Base-by-base conservation (phyloP, 2,797 vertebrate genomes). In the Echeneis naucrates region DNA sequence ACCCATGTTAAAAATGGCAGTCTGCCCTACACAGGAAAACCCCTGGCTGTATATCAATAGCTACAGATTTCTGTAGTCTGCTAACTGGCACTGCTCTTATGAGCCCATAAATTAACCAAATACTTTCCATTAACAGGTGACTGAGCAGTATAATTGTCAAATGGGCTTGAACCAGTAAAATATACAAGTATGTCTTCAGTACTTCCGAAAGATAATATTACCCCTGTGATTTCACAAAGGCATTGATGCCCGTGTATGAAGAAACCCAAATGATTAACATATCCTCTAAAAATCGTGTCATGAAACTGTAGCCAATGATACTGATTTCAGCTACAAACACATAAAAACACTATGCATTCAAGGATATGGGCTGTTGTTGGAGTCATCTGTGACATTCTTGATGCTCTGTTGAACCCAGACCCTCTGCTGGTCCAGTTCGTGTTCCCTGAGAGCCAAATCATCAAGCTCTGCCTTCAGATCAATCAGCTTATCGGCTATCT, bases 321-420 rank as follows among this genome's bases (percentile, higher is more conserved):
- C n/a, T 27, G n/a, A 65, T 4, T 9, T 5, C 8, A 26, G 5
- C 32, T 26, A 19, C 1, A 35, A 33, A 32, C 42, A 54, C 42
- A 57, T 8, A 32, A 37, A 52, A 4, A 30, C 26, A 66, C 6
- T 3, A 8, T 4, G n/a, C 44, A 13, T 54, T 67, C 80, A 96
- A 98, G 96, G 98, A 99, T 99, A 99, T 99, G 95, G 95, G 88
- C 96, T 98, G 90, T 99, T 99, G 85, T 97, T 95, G 2, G 97
- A 96, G 17, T 99, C 98, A 11, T 99, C 98, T 0, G 97, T 98
- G 72, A 99, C 97, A 0, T 99, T 99, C 86, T 95, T 97, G 94
- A 99, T 98, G 95, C 98, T 99, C 87, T 99, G 97, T 77, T 99
- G 97, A 75, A 98, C 98, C 98, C 98, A 98, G 88, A 98, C 96